phyloP scores from a whole-genome alignment of 1,140 invertebrate genomes.

The Drosophila teissieri region DNA sequence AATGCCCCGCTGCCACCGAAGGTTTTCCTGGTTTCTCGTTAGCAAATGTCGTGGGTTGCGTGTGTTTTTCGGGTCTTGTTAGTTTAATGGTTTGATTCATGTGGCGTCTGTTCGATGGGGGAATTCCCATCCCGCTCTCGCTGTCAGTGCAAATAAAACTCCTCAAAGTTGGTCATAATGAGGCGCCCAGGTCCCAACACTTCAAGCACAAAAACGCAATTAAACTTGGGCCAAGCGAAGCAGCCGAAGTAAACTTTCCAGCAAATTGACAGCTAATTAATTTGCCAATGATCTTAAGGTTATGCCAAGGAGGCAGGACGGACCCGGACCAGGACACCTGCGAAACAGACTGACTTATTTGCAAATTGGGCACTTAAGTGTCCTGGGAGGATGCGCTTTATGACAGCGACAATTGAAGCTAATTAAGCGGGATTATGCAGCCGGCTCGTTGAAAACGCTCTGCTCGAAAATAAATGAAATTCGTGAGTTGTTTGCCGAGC shows the following conservation, averaged over 20 bases:
- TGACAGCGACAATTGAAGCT: conserved; percentile 68
- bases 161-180: conserved; percentile 54
- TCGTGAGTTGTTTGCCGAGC: conserved; percentile 62
- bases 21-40: conserved; percentile 39
- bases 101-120: conserved; percentile 32
- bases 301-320: conserved; percentile 2
- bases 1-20: conserved; percentile 17
- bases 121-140: conserved; percentile 2
- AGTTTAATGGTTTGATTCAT: conserved; percentile 60
- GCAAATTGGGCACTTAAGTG: conserved; percentile 53
- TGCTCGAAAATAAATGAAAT: conserved; percentile 63
- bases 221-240: conserved; percentile 47
- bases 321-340: conserved; percentile 27
- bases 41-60: conserved; percentile 37
- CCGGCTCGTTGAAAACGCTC: conserved; percentile 23
- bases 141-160: conserved; percentile 50
- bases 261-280: conserved; percentile 74
- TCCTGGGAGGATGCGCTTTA: conserved; percentile 58
- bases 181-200: conserved; percentile 31
- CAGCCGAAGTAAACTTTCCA: conserved; percentile 49
- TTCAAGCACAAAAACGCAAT: conserved; percentile 62
- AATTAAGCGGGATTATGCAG: conserved; percentile 64
- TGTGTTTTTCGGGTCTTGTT: conserved; percentile 47
- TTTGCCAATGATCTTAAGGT: conserved; percentile 64
- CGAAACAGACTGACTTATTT: conserved; percentile 26